phyloP scores from a whole-genome alignment of 2,888 invertebrate genomes.

The Elysia crispata region DNA sequence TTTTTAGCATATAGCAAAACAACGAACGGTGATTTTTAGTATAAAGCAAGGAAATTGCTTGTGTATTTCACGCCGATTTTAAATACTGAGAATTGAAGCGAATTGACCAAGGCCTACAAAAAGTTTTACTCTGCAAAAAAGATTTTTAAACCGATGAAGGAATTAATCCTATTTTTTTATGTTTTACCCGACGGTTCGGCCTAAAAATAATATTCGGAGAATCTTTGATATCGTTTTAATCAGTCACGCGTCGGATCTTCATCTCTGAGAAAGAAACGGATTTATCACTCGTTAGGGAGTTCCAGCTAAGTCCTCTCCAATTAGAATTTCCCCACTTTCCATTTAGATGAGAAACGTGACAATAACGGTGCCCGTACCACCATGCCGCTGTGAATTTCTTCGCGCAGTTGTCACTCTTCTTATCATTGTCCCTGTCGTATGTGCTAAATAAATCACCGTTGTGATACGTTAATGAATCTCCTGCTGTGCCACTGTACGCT shows the following conservation, averaged over 20 bases:
- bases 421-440: conserved; percentile 91
- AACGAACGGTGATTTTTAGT: too few relatives aligned
- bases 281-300: background rate
- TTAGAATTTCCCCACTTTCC: conserved; percentile 53
- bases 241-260: background rate
- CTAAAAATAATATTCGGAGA: too few relatives aligned
- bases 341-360: conserved; percentile 67
- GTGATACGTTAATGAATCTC: conserved; percentile 91
- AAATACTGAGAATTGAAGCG: too few relatives aligned
- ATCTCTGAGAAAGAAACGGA: background rate
- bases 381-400: conserved; percentile 66
- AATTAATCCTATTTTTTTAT: too few relatives aligned
- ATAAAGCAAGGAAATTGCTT: too few relatives aligned
- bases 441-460: conserved; percentile 94
- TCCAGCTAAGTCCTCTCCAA: background rate
- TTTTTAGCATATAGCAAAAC: too few relatives aligned
- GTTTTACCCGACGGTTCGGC: too few relatives aligned
- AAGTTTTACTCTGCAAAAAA: too few relatives aligned
- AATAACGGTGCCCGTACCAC: conserved; percentile 72
- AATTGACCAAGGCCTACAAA: too few relatives aligned
- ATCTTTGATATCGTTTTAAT: background rate
- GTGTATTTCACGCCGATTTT: too few relatives aligned
- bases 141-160: too few relatives aligned
- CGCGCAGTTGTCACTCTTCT: conserved; percentile 66
- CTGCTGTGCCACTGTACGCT: too few relatives aligned